Base-by-base conservation (phyloP, 2,113 vertebrate genomes). In the Peucedramus taeniatus region DNA sequence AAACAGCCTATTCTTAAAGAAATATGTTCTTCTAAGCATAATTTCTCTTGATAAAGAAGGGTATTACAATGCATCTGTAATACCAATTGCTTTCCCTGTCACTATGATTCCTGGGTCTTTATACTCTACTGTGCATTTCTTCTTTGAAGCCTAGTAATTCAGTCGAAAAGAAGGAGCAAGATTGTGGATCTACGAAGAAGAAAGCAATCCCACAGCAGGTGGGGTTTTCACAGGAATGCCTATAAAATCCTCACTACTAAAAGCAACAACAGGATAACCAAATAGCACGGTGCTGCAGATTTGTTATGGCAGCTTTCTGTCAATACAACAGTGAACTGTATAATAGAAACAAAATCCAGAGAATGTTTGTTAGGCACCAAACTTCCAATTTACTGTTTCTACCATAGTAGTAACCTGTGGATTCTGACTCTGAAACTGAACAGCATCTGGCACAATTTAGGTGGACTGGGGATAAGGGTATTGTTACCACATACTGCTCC, bases 201-300 rank as follows among this genome's bases (percentile, higher is more conserved):
- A 94, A 96, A 95, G 74, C 61, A 96, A 66, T 4, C 13, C 70
- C 94, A 94, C 91, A 96, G 94, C 93, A 94, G 91, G 91, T 96
- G 93, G 87, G 61, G 33, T 91, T 95, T 93, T 95, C 78, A 76
- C 78, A 93, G 93, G 87, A 95, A 92, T 93, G 60, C 60, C 71
- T 90, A 22, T 95, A 95, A 96, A 95, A 83, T 92, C 87, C 82
- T 77, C 82, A 75, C 71, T 60, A 35, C 63, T 81, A 66, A 94
- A 93, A 93, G 92, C 88, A 96, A 37, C 87, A 90, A 91, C 79
- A 95, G 90, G 76, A 68, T 93, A 78, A 47, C 40, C 51, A 94
- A 90, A 90, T 45, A 93, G 59, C 78, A 74, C 28, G 21, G 59
- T 33, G 40, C 76, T 63, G 28, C 51, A 95, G 60, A 81, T 90